phyloP scores from a whole-genome alignment of 2,797 vertebrate genomes.

The Sebastiscus tertius region DNA sequence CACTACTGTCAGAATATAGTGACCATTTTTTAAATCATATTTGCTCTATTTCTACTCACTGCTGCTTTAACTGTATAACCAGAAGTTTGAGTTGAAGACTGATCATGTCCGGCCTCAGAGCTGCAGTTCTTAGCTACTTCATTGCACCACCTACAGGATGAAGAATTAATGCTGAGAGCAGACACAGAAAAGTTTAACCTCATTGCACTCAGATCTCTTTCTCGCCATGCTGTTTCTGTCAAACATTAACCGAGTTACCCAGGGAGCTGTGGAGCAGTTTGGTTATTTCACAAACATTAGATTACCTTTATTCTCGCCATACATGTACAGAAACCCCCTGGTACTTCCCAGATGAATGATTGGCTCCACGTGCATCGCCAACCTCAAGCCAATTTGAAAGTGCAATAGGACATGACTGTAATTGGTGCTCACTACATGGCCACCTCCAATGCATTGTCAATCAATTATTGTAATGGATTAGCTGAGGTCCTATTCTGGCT shows the following conservation, averaged over 20 bases:
- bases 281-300: slow-evolving; percentile 47
- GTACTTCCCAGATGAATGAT: slow-evolving; percentile 80
- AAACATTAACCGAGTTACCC: slow-evolving; percentile 47
- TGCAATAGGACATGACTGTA: slow-evolving; percentile 87
- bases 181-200: slow-evolving; percentile 26
- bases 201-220: neutral
- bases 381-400: slow-evolving; percentile 83
- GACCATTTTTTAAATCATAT: too few species aligned
- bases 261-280: slow-evolving; percentile 25
- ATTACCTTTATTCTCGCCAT: slow-evolving; percentile 31
- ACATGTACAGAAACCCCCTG: slow-evolving; percentile 77
- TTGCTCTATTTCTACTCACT: too few species aligned
- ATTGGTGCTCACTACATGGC: slow-evolving; percentile 90
- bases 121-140: slow-evolving; percentile 41
- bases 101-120: neutral
- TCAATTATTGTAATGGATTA: slow-evolving; percentile 98
- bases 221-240: slow-evolving; percentile 17
- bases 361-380: slow-evolving; percentile 49
- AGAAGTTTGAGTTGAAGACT: neutral
- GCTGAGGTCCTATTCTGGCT: slow-evolving; percentile 91
- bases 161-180: slow-evolving; percentile 30
- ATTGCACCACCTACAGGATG: slow-evolving; percentile 86
- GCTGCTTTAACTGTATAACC: neutral
- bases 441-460: slow-evolving; percentile 89
- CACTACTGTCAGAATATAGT: too few species aligned